Percentiles rank a stretch among this genome's conserved stretches.
Conservation (phyloP, 2,797 vertebrate species). For the Thunnus albacares region DNA sequence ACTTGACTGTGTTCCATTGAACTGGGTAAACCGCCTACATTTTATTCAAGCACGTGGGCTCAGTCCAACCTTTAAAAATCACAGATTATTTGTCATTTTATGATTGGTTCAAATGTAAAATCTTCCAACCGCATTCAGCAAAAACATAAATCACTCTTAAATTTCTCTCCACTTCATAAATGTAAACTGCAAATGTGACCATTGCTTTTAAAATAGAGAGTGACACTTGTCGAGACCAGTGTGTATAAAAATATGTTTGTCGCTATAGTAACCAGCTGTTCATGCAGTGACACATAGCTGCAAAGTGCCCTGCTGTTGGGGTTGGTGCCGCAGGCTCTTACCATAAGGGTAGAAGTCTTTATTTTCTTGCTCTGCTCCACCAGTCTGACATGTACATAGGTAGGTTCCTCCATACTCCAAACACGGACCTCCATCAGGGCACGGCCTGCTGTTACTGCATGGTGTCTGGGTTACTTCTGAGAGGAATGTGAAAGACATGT, state of each 20-base stretch:
- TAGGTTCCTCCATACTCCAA: constrained; percentile 95
- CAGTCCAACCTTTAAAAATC: constrained; percentile 42
- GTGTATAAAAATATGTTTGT: constrained; percentile 59
- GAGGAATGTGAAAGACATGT: constrained; percentile 25
- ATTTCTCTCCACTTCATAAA: constrained; percentile 40
- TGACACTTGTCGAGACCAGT: constrained; percentile 41
- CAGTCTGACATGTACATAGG: constrained; percentile 95
- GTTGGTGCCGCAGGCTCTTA: constrained; percentile 81
- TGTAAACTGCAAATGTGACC: constrained; percentile 34
- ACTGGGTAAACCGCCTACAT: constrained; percentile 44
- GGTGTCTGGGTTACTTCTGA: constrained; percentile 95
- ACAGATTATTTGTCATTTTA: constrained; percentile 56
- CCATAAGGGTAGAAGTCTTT: constrained; percentile 87
- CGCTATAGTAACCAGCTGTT: constrained; percentile 57
- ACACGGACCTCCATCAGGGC: constrained; percentile 94
- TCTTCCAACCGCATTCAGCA: constrained; percentile 19
- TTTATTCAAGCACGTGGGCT: constrained; percentile 42
- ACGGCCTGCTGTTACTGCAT: constrained; percentile 93
- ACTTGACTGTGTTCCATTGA: constrained; percentile 85
- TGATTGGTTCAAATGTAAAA: constrained; percentile 33
- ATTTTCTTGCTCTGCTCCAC: constrained; percentile 78
- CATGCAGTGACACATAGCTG: constrained; percentile 40
- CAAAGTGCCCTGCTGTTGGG: constrained; percentile 39
- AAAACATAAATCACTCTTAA: constrained; percentile 41
- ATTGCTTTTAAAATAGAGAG: constrained; percentile 24